phyloP scores from a whole-genome alignment of 2,888 invertebrate genomes.

The Nebria salina region DNA sequence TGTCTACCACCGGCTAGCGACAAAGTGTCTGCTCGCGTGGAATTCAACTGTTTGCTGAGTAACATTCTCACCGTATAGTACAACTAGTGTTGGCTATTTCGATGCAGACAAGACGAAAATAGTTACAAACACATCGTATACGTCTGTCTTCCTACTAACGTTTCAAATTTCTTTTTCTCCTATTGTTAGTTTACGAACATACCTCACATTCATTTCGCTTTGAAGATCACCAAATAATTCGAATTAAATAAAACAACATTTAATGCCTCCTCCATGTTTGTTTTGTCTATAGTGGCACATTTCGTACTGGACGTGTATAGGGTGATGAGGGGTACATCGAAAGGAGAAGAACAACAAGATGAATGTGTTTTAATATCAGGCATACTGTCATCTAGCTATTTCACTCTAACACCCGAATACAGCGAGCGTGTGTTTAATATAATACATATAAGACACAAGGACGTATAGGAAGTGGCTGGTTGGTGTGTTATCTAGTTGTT shows the following conservation, averaged over 20 bases:
- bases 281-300: not conserved
- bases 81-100: not conserved
- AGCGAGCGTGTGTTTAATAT: constrained; percentile 30
- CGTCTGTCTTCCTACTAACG: constrained; percentile 6
- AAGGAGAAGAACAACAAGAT: constrained; percentile 12
- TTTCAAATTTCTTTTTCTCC: not conserved
- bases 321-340: not conserved
- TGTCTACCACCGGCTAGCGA: not conserved
- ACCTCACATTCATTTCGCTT: not conserved
- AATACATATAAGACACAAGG: constrained; percentile 16
- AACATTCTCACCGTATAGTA: not conserved
- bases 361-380: constrained; percentile 36
- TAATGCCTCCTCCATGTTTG: too few species aligned
- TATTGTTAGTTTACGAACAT: not conserved
- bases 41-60: not conserved
- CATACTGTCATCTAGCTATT: constrained; percentile 18
- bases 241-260: too few species aligned
- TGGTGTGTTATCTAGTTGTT: constrained; percentile 20
- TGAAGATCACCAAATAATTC: too few species aligned
- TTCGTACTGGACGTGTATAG: not conserved
- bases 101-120: not conserved
- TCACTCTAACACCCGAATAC: not conserved
- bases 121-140: not conserved
- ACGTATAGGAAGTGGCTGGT: not conserved
- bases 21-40: not conserved